phyloP scores from a whole-genome alignment of 2,888 invertebrate genomes.

The Drosophila tanythrix region DNA sequence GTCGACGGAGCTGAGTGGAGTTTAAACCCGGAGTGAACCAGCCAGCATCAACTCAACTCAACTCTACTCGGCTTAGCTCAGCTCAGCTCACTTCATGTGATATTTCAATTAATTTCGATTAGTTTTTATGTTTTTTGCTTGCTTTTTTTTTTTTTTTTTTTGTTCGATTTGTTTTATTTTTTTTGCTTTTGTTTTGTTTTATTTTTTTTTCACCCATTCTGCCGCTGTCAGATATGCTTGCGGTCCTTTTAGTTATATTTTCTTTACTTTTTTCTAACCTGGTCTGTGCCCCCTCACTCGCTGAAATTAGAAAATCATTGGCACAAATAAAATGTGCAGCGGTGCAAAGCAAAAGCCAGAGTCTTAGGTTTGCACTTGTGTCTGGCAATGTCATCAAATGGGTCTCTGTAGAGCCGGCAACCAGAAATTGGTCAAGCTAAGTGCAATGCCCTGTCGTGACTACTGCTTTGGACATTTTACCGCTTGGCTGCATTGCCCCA shows the following conservation, averaged over 20 bases:
- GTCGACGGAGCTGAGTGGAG: conserved; percentile 48
- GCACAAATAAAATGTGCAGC: conserved; percentile 69
- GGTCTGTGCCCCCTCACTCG: neutral
- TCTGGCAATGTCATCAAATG: conserved; percentile 41
- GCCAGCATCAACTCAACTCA: neutral
- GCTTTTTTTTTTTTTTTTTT: neutral
- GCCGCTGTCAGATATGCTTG: conserved; percentile 41
- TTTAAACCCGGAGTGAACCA: conserved; percentile 26
- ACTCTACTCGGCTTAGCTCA: neutral
- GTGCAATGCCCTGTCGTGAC: conserved; percentile 73
- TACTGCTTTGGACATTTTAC: conserved; percentile 59
- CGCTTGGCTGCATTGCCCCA: conserved; percentile 46
- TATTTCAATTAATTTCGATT: conserved; percentile 74
- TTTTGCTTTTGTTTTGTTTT: neutral
- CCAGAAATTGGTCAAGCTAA: conserved; percentile 67
- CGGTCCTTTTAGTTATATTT: conserved; percentile 41
- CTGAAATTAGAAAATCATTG: conserved; percentile 76
- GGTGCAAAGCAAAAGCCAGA: conserved; percentile 36
- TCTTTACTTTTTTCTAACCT: conserved; percentile 17
- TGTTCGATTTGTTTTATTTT: conserved; percentile 33
- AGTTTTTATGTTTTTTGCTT: neutral
- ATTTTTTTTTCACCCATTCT: conserved; percentile 1
- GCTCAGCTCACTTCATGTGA: conserved; percentile 48
- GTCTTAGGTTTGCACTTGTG: conserved; percentile 48
- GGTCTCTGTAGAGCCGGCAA: conserved; percentile 13